Conservation (phyloP, 2,888 invertebrate species). For the Mamestra brassicae region DNA sequence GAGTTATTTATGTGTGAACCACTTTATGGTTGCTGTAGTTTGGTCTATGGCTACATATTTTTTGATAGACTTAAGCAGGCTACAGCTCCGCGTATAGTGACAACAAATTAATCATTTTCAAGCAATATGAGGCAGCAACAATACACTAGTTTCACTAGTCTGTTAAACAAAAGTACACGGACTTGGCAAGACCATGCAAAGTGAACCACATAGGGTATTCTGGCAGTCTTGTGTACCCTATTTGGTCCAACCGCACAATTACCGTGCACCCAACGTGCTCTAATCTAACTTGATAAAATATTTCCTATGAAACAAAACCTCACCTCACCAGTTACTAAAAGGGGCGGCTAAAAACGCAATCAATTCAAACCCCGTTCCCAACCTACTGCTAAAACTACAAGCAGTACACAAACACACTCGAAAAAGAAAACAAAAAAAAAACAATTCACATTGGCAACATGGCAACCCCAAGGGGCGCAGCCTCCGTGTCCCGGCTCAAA, state of each 20-base stretch:
- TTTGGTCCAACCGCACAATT: too few species aligned
- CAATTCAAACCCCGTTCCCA: neutral
- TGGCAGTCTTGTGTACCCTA: too few species aligned
- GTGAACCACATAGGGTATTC: too few species aligned
- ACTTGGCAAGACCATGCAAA: too few species aligned
- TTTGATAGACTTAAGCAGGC: neutral
- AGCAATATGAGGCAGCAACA: too few species aligned
- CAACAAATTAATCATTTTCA: too few species aligned
- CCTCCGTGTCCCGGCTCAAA: constrained; percentile 53
- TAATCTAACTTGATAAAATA: too few species aligned
- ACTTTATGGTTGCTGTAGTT: constrained; percentile 8
- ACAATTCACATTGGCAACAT: constrained; percentile 21
- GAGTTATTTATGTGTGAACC: constrained; percentile 40
- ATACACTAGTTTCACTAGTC: too few species aligned
- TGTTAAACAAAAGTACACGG: too few species aligned
- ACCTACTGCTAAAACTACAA: neutral
- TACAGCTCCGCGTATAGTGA: too few species aligned
- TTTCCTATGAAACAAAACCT: neutral
- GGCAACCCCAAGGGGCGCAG: constrained; percentile 28
- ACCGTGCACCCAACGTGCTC: too few species aligned
- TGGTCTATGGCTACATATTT: neutral
- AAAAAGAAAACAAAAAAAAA: constrained; percentile 21
- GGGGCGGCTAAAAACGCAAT: neutral
- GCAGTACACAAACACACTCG: neutral
- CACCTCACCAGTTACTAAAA: neutral